Base-by-base conservation (phyloP, 1,140 invertebrate genomes). In the Camponotus floridanus region DNA sequence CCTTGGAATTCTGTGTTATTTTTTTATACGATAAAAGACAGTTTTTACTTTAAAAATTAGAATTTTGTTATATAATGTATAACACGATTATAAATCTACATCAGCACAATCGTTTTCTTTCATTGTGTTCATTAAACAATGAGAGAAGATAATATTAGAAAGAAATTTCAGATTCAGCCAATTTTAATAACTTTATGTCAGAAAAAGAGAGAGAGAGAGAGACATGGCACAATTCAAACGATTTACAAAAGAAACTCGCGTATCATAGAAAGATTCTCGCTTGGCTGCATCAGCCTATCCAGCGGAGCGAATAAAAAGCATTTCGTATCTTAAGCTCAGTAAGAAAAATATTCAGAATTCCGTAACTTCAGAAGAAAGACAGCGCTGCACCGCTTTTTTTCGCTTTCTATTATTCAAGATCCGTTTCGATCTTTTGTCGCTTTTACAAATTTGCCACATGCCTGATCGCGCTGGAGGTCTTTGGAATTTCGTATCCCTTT, bases 371-470 rank as follows among this genome's bases (percentile, higher is more conserved):
- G 81, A n/a, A 68, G 59, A 39, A 84, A 78, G n/a, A 36, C 61
- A 36, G 39, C 33, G 15, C 39, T 45, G 39, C 18, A 9, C 15
- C 71, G 36, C 61, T 51, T 13, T 48, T 51, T 18, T 62, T 67
- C 33, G 59, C 45, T 79, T 71, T 21, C 57, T 67, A 74, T 71
- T 76, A 61, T 84, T 33, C 67, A 26, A 45, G 26, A 84, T 51
- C 45, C 68, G 70, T 65, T 87, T 84, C 86, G 64, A 84, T 67
- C 73, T 51, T 70, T 65, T 62, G 67, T 89, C 65, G 87, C 87
- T 89, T 79, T 79, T 84, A 88, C 81, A 88, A 87, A 89, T 89
- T 81, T 86, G 74, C 76, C 84, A 86, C 87, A 76, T 89, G 88
- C 87, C 79, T 88, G 88, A 88, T 89, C 88, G 84, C 76, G 70